Conservation (phyloP, 30 jellyfish, hydroid and myxozoan genomes). For the Hydractinia echinata region DNA sequence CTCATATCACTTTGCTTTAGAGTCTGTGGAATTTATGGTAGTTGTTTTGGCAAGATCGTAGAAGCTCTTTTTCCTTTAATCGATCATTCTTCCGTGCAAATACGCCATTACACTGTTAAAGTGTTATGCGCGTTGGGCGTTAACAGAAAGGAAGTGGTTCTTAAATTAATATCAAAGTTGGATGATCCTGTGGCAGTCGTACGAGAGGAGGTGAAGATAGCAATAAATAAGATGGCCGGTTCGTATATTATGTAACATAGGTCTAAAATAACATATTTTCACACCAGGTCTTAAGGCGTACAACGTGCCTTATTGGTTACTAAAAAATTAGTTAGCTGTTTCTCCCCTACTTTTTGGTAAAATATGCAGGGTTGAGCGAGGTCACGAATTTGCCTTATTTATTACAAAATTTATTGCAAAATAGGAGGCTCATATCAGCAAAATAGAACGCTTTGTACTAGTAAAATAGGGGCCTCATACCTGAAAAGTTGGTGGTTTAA, state of each 20-base stretch:
- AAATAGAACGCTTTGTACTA: no score
- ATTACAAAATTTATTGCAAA: not conserved
- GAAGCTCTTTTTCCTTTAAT: conserved; percentile 5
- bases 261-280: no score
- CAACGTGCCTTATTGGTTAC: no score
- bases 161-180: conserved; percentile 11
- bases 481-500: no score
- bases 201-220: conserved; percentile 16
- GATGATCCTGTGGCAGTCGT: conserved; percentile 23
- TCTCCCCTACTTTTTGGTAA: no score
- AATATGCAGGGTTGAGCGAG: no score
- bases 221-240: conserved; percentile 12
- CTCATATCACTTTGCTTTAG: not conserved
- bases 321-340: no score
- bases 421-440: not conserved
- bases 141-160: conserved; percentile 21
- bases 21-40: not conserved
- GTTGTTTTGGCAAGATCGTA: not conserved
- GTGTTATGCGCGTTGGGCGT: conserved; percentile 19
- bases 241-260: no score
- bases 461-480: no score
- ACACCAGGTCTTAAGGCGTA: no score
- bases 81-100: conserved; percentile 17
- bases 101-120: conserved; percentile 27
- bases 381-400: not conserved